These are phyloP conservation scores for Tapera naevia DNA, from an alignment of 2,797 vertebrate species.

Conservation along the genomic window DNA sequence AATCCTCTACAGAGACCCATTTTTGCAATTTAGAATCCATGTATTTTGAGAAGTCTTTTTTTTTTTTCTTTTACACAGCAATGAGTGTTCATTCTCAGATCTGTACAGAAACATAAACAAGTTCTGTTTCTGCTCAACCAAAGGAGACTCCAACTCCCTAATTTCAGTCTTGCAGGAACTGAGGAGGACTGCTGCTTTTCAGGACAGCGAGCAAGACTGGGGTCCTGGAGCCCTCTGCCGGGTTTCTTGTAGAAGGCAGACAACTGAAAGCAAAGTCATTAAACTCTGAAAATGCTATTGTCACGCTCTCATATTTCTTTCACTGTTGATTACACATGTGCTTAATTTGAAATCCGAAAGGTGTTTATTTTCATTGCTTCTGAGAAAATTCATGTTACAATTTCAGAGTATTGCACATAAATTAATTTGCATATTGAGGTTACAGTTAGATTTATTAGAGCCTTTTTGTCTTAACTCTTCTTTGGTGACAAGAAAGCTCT, in stretches of 20 bases:
- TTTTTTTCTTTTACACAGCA: neutral
- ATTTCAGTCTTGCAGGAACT: fast-evolving
- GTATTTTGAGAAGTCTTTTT: neutral
- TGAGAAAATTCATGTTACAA: neutral
- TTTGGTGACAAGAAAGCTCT: neutral
- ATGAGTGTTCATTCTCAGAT: neutral
- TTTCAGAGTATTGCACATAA: neutral
- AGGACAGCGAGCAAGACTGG: neutral
- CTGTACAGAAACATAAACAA: neutral
- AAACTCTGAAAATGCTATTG: neutral
- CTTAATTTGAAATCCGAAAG: neutral
- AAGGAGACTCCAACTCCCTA: neutral
- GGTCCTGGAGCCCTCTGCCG: slow-evolving; percentile 1
- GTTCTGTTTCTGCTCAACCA: neutral
- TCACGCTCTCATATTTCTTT: neutral
- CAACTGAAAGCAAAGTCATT: no score
- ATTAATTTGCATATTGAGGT: neutral
- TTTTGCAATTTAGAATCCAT: neutral
- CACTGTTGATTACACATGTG: neutral
- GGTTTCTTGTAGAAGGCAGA: neutral
- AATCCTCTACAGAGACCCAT: neutral
- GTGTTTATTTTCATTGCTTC: neutral
- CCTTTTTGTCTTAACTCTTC: neutral
- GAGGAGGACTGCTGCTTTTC: no score
- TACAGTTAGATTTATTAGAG: neutral